These are phyloP conservation scores for Microctenopoma lineatum DNA, from an alignment of 2,797 vertebrate species.

Conservation along the genomic window DNA sequence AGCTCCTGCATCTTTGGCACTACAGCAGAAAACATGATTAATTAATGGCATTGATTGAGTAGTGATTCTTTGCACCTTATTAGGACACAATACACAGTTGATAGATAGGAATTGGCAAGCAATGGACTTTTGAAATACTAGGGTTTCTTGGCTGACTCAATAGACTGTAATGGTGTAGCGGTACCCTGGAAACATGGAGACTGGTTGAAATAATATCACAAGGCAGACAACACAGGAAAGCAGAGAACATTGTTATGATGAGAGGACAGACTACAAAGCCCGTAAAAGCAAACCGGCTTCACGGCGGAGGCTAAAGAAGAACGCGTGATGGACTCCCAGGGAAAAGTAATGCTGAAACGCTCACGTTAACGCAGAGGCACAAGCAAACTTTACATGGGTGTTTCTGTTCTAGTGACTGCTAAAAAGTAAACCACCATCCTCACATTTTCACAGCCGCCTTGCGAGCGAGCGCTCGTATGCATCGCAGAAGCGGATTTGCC, in stretches of 20 bases:
- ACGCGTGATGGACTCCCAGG: not conserved
- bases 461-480: not conserved
- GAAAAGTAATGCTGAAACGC: not conserved
- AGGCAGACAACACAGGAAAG: not conserved
- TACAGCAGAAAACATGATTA: slow-evolving; percentile 55
- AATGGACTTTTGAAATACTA: slow-evolving; percentile 30
- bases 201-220: slow-evolving; percentile 13
- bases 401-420: not conserved
- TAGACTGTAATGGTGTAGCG: slow-evolving; percentile 26
- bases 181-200: slow-evolving; percentile 17
- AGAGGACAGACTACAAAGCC: slow-evolving; percentile 14
- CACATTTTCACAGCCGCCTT: slow-evolving; percentile 19
- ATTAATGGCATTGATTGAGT: slow-evolving; percentile 71
- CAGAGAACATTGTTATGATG: slow-evolving; percentile 13
- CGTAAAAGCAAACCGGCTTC: not conserved
- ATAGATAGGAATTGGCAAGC: slow-evolving; percentile 42
- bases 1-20: slow-evolving; percentile 9
- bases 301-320: not conserved
- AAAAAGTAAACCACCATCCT: slow-evolving; percentile 2
- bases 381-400: not conserved
- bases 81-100: slow-evolving; percentile 50
- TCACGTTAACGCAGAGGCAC: not conserved
- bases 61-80: slow-evolving; percentile 51
- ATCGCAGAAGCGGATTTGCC: slow-evolving; percentile 29
- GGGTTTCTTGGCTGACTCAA: slow-evolving; percentile 41